phyloP scores from a whole-genome alignment of 2,888 invertebrate species.

The Sepioteuthis lessoniana region DNA sequence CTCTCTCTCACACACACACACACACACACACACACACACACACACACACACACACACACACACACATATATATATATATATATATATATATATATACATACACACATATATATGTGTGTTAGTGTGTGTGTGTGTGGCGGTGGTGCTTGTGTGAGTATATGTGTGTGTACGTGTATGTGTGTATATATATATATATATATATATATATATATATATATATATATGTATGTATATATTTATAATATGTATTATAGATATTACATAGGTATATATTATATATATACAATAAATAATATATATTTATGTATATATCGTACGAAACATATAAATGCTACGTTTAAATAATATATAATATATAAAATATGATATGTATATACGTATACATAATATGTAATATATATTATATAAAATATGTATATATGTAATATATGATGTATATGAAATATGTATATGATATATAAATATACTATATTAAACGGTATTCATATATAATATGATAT shows the following conservation, averaged over 20 bases:
- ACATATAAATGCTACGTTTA: too few species aligned
- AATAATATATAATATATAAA: too few species aligned
- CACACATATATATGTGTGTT: neutral
- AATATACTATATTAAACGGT: neutral
- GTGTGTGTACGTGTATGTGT: neutral
- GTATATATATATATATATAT: neutral
- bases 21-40: too few species aligned
- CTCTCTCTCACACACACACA: too few species aligned
- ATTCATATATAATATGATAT: neutral
- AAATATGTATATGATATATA: neutral
- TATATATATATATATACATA: neutral
- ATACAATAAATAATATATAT: neutral
- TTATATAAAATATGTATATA: too few species aligned
- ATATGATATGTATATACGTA: too few species aligned
- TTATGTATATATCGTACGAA: neutral
- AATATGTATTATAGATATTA: neutral
- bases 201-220: constrained; percentile 16
- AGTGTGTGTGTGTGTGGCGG: neutral
- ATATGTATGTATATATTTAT: neutral
- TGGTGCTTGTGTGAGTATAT: neutral
- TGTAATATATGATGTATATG: too few species aligned
- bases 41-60: neutral
- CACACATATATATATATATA: neutral
- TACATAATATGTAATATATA: too few species aligned
- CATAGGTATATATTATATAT: neutral